Conservation (phyloP, 2,888 invertebrate species). For the Rotaria macrura region DNA sequence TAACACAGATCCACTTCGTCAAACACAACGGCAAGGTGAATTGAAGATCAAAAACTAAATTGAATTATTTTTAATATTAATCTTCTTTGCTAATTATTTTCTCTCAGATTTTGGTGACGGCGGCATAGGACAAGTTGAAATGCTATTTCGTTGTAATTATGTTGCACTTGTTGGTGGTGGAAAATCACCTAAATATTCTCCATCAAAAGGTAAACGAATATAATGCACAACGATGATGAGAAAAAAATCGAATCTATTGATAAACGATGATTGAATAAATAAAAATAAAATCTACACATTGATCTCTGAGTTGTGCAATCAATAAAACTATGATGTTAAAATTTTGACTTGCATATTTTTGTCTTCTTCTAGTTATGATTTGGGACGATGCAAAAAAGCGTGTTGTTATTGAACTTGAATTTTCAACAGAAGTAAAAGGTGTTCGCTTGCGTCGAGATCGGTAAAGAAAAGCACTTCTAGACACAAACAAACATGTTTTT, state of each 20-base stretch:
- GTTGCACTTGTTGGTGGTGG: conserved; percentile 90
- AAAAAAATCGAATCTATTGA: not conserved
- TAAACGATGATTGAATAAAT: not conserved
- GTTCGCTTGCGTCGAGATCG: conserved; percentile 79
- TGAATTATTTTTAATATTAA: too few species aligned
- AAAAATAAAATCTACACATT: not conserved
- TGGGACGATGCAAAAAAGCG: conserved; percentile 96
- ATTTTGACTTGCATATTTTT: not conserved
- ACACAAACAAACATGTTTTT: not conserved
- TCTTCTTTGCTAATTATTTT: too few species aligned
- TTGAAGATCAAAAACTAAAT: too few species aligned
- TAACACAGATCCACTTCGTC: conserved; percentile 89
- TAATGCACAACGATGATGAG: not conserved
- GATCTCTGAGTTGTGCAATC: not conserved
- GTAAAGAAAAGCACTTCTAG: conserved; percentile 37
- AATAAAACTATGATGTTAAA: not conserved
- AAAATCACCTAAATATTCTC: conserved; percentile 75
- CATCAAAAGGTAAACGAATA: conserved; percentile 62
- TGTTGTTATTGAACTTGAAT: conserved; percentile 82
- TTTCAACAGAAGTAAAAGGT: conserved; percentile 79
- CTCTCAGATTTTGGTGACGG: conserved; percentile 71
- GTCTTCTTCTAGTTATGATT: conserved; percentile 63
- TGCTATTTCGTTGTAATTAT: conserved; percentile 85
- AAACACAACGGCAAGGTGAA: conserved; percentile 76
- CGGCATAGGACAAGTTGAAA: conserved; percentile 84